A percentile compares a stretch with the other conserved stretches of the same genome.
Conservation (phyloP, 2,113 vertebrate species). For the Lampris incognitus region DNA sequence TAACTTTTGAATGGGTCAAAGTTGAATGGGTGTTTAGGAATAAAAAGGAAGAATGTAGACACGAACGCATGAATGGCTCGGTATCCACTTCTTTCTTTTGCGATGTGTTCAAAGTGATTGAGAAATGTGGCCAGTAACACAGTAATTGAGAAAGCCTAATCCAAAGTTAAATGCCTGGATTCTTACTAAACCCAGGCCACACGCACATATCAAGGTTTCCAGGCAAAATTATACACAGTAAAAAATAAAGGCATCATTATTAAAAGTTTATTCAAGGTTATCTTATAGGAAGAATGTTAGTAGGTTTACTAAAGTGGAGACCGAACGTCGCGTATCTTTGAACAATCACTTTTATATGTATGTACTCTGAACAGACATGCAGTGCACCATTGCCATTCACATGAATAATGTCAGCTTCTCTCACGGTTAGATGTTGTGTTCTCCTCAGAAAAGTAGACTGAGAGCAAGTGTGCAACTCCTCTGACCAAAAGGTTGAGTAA, state of each 20-base stretch:
- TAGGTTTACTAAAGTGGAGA: not conserved
- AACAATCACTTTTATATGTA: not conserved
- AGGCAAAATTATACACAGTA: not conserved
- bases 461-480: not conserved
- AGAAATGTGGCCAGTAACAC: not conserved
- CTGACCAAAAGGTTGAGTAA: not conserved
- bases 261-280: constrained; percentile 23
- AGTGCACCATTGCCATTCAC: not conserved
- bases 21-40: too few relatives aligned
- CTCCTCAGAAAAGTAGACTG: not conserved
- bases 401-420: not conserved
- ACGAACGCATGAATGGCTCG: not conserved
- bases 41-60: not conserved
- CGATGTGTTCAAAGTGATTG: not conserved
- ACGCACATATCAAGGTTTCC: not conserved
- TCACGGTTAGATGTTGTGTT: constrained; percentile 23
- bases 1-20: constrained; percentile 1
- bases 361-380: not conserved
- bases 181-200: not conserved
- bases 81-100: not conserved
- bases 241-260: not conserved
- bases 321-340: constrained; percentile 3
- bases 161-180: constrained; percentile 6
- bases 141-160: not conserved
- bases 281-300: constrained; percentile 1